Conservation (phyloP, 2,888 invertebrate genomes). For the Eupithecia insigniata region DNA sequence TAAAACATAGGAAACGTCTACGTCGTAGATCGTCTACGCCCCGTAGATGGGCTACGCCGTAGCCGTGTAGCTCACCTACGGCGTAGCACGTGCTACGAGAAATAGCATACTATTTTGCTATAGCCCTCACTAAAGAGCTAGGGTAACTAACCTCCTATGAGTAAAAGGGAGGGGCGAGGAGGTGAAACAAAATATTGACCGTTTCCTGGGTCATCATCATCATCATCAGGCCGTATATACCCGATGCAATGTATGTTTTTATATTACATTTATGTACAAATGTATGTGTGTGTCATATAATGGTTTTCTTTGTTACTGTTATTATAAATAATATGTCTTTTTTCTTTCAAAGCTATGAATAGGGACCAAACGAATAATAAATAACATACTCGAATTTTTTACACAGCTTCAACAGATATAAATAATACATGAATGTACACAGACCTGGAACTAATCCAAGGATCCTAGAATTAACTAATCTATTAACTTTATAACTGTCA, state of each 20-base stretch:
- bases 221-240: not conserved
- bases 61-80: conserved; percentile 36
- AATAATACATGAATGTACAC: not conserved
- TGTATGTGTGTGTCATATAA: not conserved
- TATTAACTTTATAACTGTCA: too few species aligned
- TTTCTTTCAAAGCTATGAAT: not conserved
- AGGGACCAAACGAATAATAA: not conserved
- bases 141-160: not conserved
- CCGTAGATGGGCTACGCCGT: conserved; percentile 37
- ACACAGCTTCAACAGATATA: not conserved
- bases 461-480: too few species aligned
- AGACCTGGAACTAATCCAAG: too few species aligned
- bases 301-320: not conserved
- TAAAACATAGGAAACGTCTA: conserved; percentile 19
- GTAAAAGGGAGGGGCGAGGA: not conserved
- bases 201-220: not conserved
- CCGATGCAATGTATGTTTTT: not conserved
- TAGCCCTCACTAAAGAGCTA: not conserved
- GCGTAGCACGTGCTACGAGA: conserved; percentile 32
- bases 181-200: not conserved
- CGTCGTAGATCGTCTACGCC: conserved; percentile 30
- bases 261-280: too few species aligned
- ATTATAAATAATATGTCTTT: not conserved
- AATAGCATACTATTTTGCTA: conserved; percentile 39
- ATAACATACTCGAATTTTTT: not conserved